Conservation (phyloP, 2,888 invertebrate genomes). For the Aphidoletes aphidimyza region DNA sequence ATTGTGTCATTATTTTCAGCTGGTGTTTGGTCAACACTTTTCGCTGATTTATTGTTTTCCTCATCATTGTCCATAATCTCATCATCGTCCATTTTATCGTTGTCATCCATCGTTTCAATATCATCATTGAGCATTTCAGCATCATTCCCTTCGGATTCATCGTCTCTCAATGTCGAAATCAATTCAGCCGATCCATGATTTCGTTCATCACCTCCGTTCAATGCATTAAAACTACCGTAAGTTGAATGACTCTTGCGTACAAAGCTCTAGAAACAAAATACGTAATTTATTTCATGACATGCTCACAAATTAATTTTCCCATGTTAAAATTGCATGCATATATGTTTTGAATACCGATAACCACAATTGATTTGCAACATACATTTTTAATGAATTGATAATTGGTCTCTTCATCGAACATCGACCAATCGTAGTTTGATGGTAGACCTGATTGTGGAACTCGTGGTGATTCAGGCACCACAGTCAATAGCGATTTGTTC, state of each 20-base stretch:
- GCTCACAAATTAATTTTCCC: too few relatives aligned
- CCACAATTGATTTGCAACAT: neutral
- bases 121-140: slow-evolving; percentile 60
- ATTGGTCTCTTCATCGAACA: slow-evolving; percentile 55
- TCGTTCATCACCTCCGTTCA: slow-evolving; percentile 33
- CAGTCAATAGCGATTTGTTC: slow-evolving; percentile 76
- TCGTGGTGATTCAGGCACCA: slow-evolving; percentile 84
- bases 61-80: slow-evolving; percentile 56
- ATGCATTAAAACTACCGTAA: slow-evolving; percentile 51
- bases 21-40: slow-evolving; percentile 54
- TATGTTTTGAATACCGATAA: neutral
- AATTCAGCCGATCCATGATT: neutral
- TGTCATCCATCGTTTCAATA: slow-evolving; percentile 57
- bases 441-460: slow-evolving; percentile 78
- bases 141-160: slow-evolving; percentile 58
- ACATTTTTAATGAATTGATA: slow-evolving; percentile 16
- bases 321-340: neutral
- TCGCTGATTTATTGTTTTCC: too few relatives aligned
- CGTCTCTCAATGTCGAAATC: neutral
- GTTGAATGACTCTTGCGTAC: slow-evolving; percentile 55
- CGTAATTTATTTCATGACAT: too few relatives aligned
- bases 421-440: slow-evolving; percentile 67
- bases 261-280: slow-evolving; percentile 50
- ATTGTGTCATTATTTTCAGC: slow-evolving; percentile 64
- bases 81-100: slow-evolving; percentile 58